A percentile compares a stretch with the other conserved stretches of the same genome.
Evolutionary conservation across 2,797 vertebrate species (phyloP).

Genomic region (Phaenicophaeus curvirostris): DNA sequence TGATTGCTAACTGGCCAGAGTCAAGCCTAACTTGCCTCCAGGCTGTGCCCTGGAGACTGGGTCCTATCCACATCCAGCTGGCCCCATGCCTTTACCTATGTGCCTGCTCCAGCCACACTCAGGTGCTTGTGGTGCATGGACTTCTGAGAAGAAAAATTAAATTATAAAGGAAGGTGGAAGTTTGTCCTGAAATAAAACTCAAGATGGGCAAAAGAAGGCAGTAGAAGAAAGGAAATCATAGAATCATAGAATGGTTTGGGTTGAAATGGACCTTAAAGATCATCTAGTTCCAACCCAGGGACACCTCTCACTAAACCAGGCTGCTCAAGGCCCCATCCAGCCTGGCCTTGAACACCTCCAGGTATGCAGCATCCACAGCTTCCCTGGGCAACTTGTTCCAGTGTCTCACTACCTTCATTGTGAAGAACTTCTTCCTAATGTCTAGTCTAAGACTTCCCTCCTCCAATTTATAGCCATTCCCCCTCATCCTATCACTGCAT

Average conservation of each 20-base stretch:
- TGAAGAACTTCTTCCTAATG: too few species aligned
- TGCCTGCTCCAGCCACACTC: background rate
- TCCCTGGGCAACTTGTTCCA: too few species aligned
- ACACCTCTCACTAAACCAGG: too few species aligned
- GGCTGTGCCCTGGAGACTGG: background rate
- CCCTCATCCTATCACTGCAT: too few species aligned
- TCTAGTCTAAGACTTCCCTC: too few species aligned
- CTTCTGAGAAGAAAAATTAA: background rate
- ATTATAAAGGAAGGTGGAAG: background rate
- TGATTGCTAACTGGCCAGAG: background rate
- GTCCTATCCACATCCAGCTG: fast-evolving
- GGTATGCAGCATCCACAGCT: too few species aligned
- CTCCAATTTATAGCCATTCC: too few species aligned
- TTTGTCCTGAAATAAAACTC: background rate
- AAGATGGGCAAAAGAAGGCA: background rate
- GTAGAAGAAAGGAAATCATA: background rate
- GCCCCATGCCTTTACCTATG: background rate
- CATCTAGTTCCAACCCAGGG: too few species aligned
- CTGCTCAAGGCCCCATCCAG: too few species aligned
- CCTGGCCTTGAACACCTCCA: too few species aligned
- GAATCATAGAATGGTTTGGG: background rate
- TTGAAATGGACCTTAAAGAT: too few species aligned
- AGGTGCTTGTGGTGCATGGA: background rate
- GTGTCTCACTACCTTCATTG: too few species aligned
- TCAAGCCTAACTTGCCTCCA: background rate